phyloP scores from a whole-genome alignment of 2,113 vertebrate genomes.

The Aepyceros melampus region DNA sequence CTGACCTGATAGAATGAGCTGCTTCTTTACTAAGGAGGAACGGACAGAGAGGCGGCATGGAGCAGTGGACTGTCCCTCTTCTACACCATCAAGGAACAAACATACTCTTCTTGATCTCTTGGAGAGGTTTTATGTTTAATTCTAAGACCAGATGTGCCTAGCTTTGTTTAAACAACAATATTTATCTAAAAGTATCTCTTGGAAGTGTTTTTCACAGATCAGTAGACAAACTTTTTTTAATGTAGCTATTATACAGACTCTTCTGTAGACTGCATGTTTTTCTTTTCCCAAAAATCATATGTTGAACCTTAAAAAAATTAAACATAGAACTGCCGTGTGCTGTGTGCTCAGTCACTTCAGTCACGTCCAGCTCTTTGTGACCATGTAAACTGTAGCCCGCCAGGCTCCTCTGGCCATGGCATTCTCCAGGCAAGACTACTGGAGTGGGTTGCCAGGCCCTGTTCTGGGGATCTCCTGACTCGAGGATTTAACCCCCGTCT shows the following conservation, averaged over 20 bases:
- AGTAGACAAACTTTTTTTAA: not conserved
- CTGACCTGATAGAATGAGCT: not conserved
- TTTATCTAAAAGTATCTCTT: not conserved
- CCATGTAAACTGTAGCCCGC: not conserved
- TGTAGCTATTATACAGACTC: not conserved
- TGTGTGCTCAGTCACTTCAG: not conserved
- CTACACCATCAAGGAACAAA: not conserved
- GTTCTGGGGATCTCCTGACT: not conserved
- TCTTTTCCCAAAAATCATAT: not conserved
- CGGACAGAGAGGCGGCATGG: rapidly evolving
- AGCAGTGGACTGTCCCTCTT: not conserved
- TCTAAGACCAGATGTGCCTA: not conserved
- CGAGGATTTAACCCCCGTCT: not conserved
- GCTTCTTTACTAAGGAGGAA: not conserved
- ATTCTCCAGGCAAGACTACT: not conserved
- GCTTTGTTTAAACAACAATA: not conserved
- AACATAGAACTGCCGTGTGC: not conserved
- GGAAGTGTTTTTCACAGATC: not conserved
- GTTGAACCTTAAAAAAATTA: not conserved
- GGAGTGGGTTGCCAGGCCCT: not conserved
- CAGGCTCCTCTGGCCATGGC: not conserved
- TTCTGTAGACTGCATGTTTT: not conserved
- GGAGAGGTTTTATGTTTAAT: not conserved
- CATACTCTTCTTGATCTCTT: not conserved
- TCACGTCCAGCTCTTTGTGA: not conserved